These are phyloP conservation scores for Moxostoma hubbsi DNA, from an alignment of 2,797 vertebrate genomes.

Conservation along the genomic window DNA sequence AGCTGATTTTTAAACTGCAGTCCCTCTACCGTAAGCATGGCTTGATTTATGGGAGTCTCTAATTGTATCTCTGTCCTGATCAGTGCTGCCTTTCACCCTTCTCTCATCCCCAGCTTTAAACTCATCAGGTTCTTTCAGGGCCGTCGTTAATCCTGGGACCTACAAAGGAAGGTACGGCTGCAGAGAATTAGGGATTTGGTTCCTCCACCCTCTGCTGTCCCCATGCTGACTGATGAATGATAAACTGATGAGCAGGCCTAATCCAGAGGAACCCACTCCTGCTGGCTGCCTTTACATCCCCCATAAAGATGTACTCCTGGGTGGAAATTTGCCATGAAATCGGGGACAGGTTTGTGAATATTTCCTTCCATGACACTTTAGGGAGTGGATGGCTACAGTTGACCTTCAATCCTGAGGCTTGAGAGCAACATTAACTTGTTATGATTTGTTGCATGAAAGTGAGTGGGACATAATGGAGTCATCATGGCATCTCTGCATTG, in stretches of 20 bases:
- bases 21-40: slow-evolving; percentile 85
- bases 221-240: slow-evolving; percentile 87
- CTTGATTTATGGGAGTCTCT: slow-evolving; percentile 95
- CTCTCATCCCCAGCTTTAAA: slow-evolving; percentile 93
- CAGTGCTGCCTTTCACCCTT: slow-evolving; percentile 87
- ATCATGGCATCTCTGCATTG: slow-evolving; percentile 41
- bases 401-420: slow-evolving; percentile 59
- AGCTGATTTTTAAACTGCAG: slow-evolving; percentile 94
- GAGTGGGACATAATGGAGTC: slow-evolving; percentile 62
- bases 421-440: slow-evolving; percentile 60
- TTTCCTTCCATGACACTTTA: slow-evolving; percentile 69
- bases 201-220: slow-evolving; percentile 53
- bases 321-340: slow-evolving; percentile 80
- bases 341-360: slow-evolving; percentile 68
- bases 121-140: slow-evolving; percentile 88
- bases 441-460: slow-evolving; percentile 47
- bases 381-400: slow-evolving; percentile 67
- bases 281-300: slow-evolving; percentile 85
- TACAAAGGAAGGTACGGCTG: slow-evolving; percentile 92
- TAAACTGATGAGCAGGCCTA: slow-evolving; percentile 86
- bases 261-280: slow-evolving; percentile 89
- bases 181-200: slow-evolving; percentile 87
- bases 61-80: slow-evolving; percentile 96
- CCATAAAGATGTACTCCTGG: slow-evolving; percentile 78
- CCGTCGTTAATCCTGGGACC: slow-evolving; percentile 91